Conservation (phyloP, 2,113 vertebrate species). For the Hyaena hyaena region DNA sequence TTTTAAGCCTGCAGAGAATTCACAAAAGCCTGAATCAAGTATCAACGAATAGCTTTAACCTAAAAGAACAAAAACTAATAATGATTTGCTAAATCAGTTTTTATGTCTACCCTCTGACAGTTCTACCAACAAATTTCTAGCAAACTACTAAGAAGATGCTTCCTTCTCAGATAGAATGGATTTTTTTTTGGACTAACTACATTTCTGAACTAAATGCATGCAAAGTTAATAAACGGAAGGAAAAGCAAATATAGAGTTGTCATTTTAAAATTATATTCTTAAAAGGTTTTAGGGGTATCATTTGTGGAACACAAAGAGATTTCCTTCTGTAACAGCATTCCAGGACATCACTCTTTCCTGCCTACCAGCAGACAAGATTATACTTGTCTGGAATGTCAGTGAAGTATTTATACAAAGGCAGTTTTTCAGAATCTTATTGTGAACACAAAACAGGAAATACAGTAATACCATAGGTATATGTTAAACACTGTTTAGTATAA, state of each 20-base stretch:
- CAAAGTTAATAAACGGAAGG: constrained; percentile 65
- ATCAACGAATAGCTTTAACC: constrained; percentile 27
- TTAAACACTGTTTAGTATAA: constrained; percentile 85
- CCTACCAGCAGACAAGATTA: constrained; percentile 91
- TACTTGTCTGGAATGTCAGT: constrained; percentile 93
- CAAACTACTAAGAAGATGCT: neutral
- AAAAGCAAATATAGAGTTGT: constrained; percentile 80
- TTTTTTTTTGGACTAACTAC: neutral
- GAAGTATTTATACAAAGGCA: constrained; percentile 92
- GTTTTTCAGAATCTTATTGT: constrained; percentile 90
- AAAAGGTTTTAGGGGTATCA: constrained; percentile 81
- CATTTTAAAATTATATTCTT: constrained; percentile 83
- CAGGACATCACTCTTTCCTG: constrained; percentile 90
- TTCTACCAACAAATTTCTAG: constrained; percentile 25
- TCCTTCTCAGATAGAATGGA: constrained; percentile 23
- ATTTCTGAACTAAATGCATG: constrained; percentile 31
- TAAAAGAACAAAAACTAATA: neutral
- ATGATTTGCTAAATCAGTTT: constrained; percentile 16
- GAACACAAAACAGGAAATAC: constrained; percentile 86
- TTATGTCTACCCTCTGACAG: neutral
- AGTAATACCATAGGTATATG: constrained; percentile 82
- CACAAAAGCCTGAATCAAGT: neutral
- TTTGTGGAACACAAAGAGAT: constrained; percentile 90
- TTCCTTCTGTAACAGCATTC: constrained; percentile 94
- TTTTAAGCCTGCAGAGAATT: constrained; percentile 24